Evolutionary conservation across 2,888 invertebrate species (phyloP).

Genomic region (Malthinus seriepunctatus): DNA sequence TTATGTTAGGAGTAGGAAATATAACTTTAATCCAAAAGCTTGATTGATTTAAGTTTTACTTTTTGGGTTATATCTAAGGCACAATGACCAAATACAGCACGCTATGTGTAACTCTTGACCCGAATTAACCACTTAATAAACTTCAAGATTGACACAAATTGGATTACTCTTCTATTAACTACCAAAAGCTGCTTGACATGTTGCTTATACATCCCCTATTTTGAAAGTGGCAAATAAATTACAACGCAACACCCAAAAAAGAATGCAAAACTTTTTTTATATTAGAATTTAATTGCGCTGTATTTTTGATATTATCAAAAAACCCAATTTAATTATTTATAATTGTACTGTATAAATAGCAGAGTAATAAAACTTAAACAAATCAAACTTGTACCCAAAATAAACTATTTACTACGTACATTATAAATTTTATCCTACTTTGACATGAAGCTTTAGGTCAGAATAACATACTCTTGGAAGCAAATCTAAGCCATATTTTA

Average conservation of each 20-base stretch:
- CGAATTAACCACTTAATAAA: conserved; percentile 46
- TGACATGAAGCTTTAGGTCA: conserved; percentile 15
- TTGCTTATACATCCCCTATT: conserved; percentile 26
- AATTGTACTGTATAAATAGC: too few relatives aligned
- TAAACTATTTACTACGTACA: conserved; percentile 2
- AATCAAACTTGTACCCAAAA: conserved; percentile 1
- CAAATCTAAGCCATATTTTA: conserved; percentile 25
- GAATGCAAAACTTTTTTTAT: too few relatives aligned
- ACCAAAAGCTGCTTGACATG: conserved; percentile 26
- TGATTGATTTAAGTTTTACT: conserved; percentile 29
- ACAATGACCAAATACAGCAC: conserved; percentile 28
- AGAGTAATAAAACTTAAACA: too few relatives aligned
- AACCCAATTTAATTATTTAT: too few relatives aligned
- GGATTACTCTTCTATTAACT: conserved; percentile 38
- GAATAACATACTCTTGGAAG: conserved; percentile 10
- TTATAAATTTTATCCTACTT: conserved; percentile 16
- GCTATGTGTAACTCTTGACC: conserved; percentile 41
- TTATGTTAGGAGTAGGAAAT: too few relatives aligned
- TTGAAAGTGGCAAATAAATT: conserved; percentile 25
- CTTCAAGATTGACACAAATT: conserved; percentile 46
- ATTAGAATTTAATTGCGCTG: too few relatives aligned
- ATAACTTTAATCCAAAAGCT: conserved; percentile 17
- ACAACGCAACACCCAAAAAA: too few relatives aligned
- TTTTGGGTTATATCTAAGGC: conserved; percentile 13
- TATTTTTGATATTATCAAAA: too few relatives aligned